A percentile compares a stretch with the other conserved stretches of the same genome.
phyloP scores from a whole-genome alignment of 2,113 vertebrate genomes.

The Heterotis niloticus region DNA sequence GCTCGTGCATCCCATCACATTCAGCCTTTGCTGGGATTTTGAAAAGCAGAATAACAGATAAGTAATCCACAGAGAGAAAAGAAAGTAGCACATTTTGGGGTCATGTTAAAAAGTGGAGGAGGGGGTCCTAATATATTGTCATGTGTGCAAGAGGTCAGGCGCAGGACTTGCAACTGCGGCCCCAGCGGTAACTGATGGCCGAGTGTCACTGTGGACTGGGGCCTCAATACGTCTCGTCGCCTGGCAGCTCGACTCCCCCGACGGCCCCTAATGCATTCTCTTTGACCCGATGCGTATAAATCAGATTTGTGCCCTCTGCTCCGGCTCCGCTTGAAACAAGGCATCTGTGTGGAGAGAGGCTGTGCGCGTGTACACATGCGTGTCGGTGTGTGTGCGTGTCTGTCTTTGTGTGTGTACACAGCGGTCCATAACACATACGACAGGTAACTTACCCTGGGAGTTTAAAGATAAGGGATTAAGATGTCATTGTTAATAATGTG shows the following conservation, averaged over 20 bases:
- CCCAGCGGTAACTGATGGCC: slow-evolving; percentile 62
- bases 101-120: not conserved
- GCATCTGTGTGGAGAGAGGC: slow-evolving; percentile 19
- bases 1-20: too few species aligned
- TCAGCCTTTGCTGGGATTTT: too few species aligned
- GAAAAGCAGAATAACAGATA: not conserved
- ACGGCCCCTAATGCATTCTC: slow-evolving; percentile 66
- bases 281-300: slow-evolving; percentile 63
- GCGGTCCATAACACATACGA: too few species aligned
- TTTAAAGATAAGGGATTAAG: too few species aligned
- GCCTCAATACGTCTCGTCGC: slow-evolving; percentile 58
- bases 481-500: too few species aligned
- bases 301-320: slow-evolving; percentile 58
- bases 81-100: not conserved
- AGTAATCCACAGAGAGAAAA: not conserved
- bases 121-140: not conserved
- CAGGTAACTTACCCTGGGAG: too few species aligned
- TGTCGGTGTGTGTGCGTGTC: not conserved
- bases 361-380: slow-evolving; percentile 30
- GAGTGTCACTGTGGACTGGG: slow-evolving; percentile 53
- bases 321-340: slow-evolving; percentile 31
- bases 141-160: slow-evolving; percentile 50
- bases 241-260: slow-evolving; percentile 47
- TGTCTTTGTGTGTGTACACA: slow-evolving; percentile 21
- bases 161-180: slow-evolving; percentile 50